Evolutionary conservation across 92 coral and sea anemone species (phyloP).

Genomic region (Blastomussa wellsi): DNA sequence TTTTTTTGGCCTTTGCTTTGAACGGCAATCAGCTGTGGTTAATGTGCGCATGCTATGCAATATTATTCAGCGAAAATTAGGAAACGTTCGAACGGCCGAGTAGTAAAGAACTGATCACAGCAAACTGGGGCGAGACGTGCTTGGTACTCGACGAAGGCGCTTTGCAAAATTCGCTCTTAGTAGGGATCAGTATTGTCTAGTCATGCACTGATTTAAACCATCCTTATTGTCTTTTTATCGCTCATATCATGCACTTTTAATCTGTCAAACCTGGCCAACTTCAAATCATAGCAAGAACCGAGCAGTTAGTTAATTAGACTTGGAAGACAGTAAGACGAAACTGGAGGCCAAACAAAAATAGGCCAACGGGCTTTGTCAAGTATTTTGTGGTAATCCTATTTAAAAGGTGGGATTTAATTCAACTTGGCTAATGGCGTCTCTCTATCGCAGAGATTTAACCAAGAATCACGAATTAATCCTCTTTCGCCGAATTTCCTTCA

Average conservation of each 20-base stretch:
- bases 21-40: background rate
- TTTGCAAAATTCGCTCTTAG: background rate
- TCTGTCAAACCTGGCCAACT: background rate
- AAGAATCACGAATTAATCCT: conserved; percentile 31
- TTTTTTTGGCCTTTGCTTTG: background rate
- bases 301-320: background rate
- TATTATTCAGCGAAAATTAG: background rate
- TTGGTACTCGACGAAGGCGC: background rate
- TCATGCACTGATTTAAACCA: background rate
- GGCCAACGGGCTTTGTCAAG: background rate
- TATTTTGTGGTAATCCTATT: background rate
- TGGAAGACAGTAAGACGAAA: background rate
- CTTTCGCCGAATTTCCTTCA: background rate
- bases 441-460: conserved; percentile 26
- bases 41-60: too few relatives aligned
- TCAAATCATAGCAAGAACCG: conserved; percentile 1
- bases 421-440: conserved; percentile 29
- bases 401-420: conserved; percentile 8
- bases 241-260: background rate
- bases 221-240: background rate
- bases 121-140: background rate
- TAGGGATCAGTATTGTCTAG: background rate
- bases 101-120: background rate
- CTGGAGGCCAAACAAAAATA: background rate
- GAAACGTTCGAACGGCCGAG: background rate